Conservation (phyloP, 2,113 vertebrate species). For the Petroica traversi region DNA sequence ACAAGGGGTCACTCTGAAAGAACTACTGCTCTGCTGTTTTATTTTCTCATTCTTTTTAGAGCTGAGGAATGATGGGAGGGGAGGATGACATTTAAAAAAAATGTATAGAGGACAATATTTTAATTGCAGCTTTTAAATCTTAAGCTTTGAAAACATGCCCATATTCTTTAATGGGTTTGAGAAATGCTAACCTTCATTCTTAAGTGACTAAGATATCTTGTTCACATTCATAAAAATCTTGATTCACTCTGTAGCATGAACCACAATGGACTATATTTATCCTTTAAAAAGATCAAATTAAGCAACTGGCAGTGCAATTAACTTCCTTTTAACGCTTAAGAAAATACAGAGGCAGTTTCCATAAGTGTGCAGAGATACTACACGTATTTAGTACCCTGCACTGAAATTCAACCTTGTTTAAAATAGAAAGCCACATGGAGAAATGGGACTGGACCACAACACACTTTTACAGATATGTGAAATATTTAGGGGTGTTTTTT, state of each 20-base stretch:
- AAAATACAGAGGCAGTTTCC: not conserved
- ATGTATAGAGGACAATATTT: not conserved
- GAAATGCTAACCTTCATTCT: not conserved
- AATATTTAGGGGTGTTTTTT: not conserved
- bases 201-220: not conserved
- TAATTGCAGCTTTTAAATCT: not conserved
- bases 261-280: not conserved
- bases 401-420: not conserved
- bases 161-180: not conserved
- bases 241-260: not conserved
- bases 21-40: not conserved
- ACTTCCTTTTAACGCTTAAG: not conserved
- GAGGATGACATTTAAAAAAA: not conserved
- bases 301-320: not conserved
- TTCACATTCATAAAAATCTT: not conserved
- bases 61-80: not conserved
- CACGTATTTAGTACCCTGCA: not conserved
- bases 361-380: not conserved
- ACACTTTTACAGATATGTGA: not conserved
- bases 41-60: not conserved
- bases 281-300: not conserved
- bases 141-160: not conserved
- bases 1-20: not conserved
- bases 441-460: not conserved
- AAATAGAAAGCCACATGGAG: not conserved